phyloP scores from a whole-genome alignment of 2,888 invertebrate species.

The Tuberolachnus salignus region DNA sequence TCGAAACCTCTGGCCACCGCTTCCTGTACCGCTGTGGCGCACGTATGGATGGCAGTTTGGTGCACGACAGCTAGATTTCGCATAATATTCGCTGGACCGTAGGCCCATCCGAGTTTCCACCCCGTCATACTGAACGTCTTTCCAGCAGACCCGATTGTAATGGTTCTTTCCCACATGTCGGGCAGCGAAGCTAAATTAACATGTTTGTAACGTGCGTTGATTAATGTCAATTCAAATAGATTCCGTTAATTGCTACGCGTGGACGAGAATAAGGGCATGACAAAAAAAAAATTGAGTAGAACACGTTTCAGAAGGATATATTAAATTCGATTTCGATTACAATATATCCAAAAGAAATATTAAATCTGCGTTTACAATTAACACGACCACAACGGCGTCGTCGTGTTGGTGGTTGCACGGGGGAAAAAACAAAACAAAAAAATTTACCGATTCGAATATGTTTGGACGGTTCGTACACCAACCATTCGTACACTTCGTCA shows the following conservation, averaged over 20 bases:
- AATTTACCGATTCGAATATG: constrained; percentile 87
- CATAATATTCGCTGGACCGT: constrained; percentile 83
- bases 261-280: too few relatives aligned
- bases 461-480: constrained; percentile 81
- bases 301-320: too few relatives aligned
- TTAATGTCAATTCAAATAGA: too few relatives aligned
- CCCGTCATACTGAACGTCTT: constrained; percentile 98
- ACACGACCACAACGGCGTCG: too few relatives aligned
- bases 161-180: constrained; percentile 96
- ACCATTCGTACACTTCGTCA: constrained; percentile 99
- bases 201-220: too few relatives aligned
- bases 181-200: constrained; percentile 77
- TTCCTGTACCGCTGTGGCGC: constrained; percentile 87
- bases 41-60: constrained; percentile 93
- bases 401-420: too few relatives aligned
- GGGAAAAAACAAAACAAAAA: too few relatives aligned
- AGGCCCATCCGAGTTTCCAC: constrained; percentile 97
- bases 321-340: too few relatives aligned
- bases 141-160: constrained; percentile 96
- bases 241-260: too few relatives aligned
- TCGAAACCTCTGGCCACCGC: constrained; percentile 91
- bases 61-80: constrained; percentile 84
- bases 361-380: too few relatives aligned
- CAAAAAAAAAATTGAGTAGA: too few relatives aligned
- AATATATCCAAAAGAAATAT: too few relatives aligned